Conservation (phyloP, 2,113 vertebrate genomes). For the Actenoides lindsayi region DNA sequence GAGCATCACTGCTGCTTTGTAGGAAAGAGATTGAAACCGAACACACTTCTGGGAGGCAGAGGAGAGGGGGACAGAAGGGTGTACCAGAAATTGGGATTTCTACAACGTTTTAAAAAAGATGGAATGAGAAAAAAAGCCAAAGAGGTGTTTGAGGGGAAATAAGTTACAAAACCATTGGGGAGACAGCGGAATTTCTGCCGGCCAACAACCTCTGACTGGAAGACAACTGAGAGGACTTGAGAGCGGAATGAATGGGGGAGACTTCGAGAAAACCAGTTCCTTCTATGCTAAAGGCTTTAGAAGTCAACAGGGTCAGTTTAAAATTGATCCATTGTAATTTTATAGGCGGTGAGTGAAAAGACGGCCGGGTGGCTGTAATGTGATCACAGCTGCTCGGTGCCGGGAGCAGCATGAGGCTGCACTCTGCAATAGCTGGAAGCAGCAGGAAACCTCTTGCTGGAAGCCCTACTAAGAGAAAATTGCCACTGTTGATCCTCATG, state of each 20-base stretch:
- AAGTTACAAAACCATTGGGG: background rate
- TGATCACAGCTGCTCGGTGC: conserved; percentile 26
- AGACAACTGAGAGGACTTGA: background rate
- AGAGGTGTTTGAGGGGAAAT: background rate
- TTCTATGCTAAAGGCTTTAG: background rate
- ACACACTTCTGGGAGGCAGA: background rate
- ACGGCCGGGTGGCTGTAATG: background rate
- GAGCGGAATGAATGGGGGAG: background rate
- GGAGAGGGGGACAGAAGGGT: background rate
- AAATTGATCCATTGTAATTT: conserved; percentile 51
- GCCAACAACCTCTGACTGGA: background rate
- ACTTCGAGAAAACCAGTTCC: background rate
- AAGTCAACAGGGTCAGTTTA: conserved; percentile 48
- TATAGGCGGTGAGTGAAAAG: conserved; percentile 6
- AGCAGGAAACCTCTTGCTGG: conserved; percentile 31
- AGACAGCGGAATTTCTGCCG: background rate
- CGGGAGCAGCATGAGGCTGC: background rate
- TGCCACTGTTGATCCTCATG: conserved; percentile 12
- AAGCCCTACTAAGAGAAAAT: conserved; percentile 29
- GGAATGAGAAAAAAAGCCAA: background rate
- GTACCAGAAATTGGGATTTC: background rate
- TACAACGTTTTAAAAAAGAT: background rate
- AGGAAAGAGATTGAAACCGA: background rate
- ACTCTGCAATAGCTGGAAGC: conserved; percentile 8
- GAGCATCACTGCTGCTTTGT: background rate